Conservation (phyloP, 2,113 vertebrate species). For the Siphamia tubifer region DNA sequence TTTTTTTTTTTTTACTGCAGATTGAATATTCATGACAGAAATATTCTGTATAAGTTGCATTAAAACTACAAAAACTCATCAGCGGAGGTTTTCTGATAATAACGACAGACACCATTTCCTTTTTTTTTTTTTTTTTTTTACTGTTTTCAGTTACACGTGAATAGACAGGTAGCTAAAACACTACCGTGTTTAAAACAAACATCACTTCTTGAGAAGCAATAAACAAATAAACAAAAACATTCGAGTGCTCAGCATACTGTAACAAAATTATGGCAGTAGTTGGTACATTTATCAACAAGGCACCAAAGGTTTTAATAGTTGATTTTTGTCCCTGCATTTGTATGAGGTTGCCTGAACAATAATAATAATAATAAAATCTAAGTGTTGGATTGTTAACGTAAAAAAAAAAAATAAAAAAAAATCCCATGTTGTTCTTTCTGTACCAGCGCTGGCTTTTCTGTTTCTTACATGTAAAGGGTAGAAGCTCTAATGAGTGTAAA, state of each 20-base stretch:
- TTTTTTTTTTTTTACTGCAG: too few relatives aligned
- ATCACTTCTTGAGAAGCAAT: slow-evolving; percentile 92
- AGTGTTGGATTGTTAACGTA: slow-evolving; percentile 59
- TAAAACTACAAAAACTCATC: slow-evolving; percentile 11
- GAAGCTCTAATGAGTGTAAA: slow-evolving; percentile 46
- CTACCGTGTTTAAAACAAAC: slow-evolving; percentile 84
- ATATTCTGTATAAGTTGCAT: neutral
- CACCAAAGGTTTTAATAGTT: slow-evolving; percentile 82
- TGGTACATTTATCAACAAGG: slow-evolving; percentile 89
- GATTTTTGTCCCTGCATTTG: slow-evolving; percentile 76
- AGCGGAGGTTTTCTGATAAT: neutral
- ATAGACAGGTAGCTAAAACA: slow-evolving; percentile 95
- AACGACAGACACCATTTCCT: slow-evolving; percentile 48
- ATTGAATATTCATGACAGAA: neutral
- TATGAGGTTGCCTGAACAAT: slow-evolving; percentile 75
- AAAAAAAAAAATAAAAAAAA: slow-evolving; percentile 60
- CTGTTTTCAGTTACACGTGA: slow-evolving; percentile 82
- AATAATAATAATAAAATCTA: slow-evolving; percentile 63
- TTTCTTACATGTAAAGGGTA: slow-evolving; percentile 47
- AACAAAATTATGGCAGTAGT: slow-evolving; percentile 88
- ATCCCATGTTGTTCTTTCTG: slow-evolving; percentile 48
- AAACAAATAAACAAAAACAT: slow-evolving; percentile 83
- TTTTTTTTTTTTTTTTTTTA: slow-evolving; percentile 59
- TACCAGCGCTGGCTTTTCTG: slow-evolving; percentile 60
- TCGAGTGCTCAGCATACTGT: slow-evolving; percentile 82